A percentile compares a stretch with the other conserved stretches of the same genome.
These are phyloP conservation scores for Acleris cristana DNA, from an alignment of 2,888 invertebrate species.

Conservation along the genomic window DNA sequence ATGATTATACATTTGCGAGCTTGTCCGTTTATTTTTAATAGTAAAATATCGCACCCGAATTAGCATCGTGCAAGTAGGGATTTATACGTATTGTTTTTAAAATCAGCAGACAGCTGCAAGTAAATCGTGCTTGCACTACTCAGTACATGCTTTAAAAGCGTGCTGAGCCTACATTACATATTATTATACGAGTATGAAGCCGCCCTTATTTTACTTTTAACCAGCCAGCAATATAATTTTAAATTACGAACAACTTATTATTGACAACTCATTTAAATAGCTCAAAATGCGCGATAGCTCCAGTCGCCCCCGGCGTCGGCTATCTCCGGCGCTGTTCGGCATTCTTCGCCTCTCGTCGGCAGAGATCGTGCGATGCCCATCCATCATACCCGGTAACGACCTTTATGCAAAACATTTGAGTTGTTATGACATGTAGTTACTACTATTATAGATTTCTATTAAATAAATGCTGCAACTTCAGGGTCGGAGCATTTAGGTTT, in stretches of 20 bases:
- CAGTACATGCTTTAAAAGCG: neutral
- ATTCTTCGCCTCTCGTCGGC: constrained; percentile 55
- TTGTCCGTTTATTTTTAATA: neutral
- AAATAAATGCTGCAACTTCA: neutral
- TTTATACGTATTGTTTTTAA: no score
- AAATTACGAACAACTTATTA: constrained; percentile 52
- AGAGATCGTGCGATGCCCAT: constrained; percentile 67
- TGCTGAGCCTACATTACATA: neutral
- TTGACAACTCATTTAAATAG: constrained; percentile 73
- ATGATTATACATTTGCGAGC: constrained; percentile 12
- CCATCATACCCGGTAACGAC: constrained; percentile 74
- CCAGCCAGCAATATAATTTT: constrained; percentile 23
- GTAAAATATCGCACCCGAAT: neutral
- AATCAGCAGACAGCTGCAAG: no score
- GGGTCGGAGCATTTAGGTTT: neutral
- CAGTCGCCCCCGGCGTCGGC: constrained; percentile 52
- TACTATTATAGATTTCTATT: constrained; percentile 27
- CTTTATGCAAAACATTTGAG: constrained; percentile 73
- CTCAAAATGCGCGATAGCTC: constrained; percentile 54
- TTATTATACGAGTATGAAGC: neutral
- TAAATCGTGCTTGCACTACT: no score
- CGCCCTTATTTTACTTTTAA: constrained; percentile 4
- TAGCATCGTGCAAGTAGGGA: neutral
- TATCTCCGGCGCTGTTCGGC: constrained; percentile 50
- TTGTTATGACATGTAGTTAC: constrained; percentile 52